Base-by-base conservation (phyloP, 2,113 vertebrate species). In the Macquaria ambigua region DNA sequence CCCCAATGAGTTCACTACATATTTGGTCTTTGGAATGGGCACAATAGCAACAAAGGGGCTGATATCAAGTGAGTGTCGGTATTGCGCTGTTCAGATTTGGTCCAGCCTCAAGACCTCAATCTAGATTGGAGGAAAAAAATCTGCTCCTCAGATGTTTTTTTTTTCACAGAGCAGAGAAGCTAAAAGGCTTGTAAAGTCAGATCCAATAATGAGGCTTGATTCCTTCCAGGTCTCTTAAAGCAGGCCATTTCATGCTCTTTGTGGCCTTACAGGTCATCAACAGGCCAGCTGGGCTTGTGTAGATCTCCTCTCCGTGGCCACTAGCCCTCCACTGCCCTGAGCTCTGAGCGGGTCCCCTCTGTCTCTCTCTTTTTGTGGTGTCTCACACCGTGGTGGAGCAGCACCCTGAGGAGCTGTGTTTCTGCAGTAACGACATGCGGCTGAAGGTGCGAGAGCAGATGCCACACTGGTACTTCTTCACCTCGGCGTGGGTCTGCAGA, bases 391-490 rank as follows among this genome's bases (percentile, higher is more conserved):
- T 93, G 41, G 96, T 92, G 21, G 96, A 96, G 0, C 96, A 96
- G 92, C 98, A 98, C 86, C 98, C 97, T 0, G 98, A 97, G 84
- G 97, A 96, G 77, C 97, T 96, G 52, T 99, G 98, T 86, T 99
- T 99, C 93, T 99, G 98, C 46, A 99, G 97, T 90, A 99, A 93
- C 1, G 98, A 99, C 97, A 99, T 98, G 70, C 98, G 97, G 89
- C 98, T 99, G 96, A 99, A 99, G 96, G 98, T 99, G 89, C 98
- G 97, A 66, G 97, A 96, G 74, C 98, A 99, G 67, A 96, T 95
- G 91, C 95, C 90, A 81, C 98, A 99, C 83, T 98, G 98, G 94
- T 99, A 99, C 94, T 98, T 99, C 96, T 99, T 99, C 85, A 99
- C 97, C 43, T 99, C 97, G 0, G 97, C 98, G 83, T 99, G 98